Base-by-base conservation (phyloP, 2,797 vertebrate genomes). In the Pseudotriccus pelzelni region DNA sequence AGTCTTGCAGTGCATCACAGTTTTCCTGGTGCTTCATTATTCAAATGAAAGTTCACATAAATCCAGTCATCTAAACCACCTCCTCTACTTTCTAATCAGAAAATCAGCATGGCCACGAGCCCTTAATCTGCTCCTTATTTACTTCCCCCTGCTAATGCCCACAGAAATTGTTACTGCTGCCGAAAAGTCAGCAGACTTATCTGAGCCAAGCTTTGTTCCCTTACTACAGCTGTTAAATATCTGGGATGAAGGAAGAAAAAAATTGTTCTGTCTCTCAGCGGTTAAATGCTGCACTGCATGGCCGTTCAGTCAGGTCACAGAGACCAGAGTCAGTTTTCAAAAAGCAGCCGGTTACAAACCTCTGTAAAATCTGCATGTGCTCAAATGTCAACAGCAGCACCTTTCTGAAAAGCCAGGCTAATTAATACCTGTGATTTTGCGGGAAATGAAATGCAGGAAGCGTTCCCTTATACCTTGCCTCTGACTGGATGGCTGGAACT, bases 361-460 rank as follows among this genome's bases (percentile, higher is more conserved):
- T 64, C 87, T 86, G 43, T 50, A 44, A 90, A 93, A 85, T 62
- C 68, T 75, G 47, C 70, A 34, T 44, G 64, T 88, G 83, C 84
- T 84, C 85, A 79, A 59, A 85, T 85, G 88, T 85, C 89, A 87
- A 81, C 84, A 39, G 59, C 60, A 93, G 27, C 68, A 75, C 36
- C 34, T 78, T 89, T 94, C 27, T 44, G 81, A 96, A 90, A 88
- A 86, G 81, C 36, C 66, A 66, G 39, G 72, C 67, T 94, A 95
- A 93, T 97, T 95, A 95, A 96, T 93, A 90, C 58, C 75, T 93
- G 85, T 83, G 75, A 89, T 93, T 90, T 63, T 50, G 12, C 39
- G n/a, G 91, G 89, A 85, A 94, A 97, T 87, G 55, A 86, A 93
- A 68, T 46, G 68, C 37, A 74, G 89, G 84, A 90, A 94, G 23